Evolutionary conservation across 2,888 invertebrate species (phyloP).

Genomic region (Heliconius charithonia): DNA sequence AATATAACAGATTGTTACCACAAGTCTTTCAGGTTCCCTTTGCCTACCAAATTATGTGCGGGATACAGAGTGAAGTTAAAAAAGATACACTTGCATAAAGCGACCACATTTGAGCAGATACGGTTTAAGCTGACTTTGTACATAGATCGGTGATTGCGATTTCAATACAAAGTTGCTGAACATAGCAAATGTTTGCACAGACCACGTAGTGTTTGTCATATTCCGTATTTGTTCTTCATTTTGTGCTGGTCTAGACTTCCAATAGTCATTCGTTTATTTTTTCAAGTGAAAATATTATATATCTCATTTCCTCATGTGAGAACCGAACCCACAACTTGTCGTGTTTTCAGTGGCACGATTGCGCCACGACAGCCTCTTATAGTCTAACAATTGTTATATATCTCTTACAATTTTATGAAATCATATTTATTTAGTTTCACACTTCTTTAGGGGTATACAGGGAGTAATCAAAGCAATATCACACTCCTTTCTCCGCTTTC

Average conservation of each 20-base stretch:
- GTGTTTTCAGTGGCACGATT: too few relatives aligned
- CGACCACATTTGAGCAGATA: neutral
- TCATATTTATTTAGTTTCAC: neutral
- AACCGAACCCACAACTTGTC: too few relatives aligned
- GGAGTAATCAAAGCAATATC: neutral
- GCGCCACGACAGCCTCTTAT: neutral
- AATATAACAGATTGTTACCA: too few relatives aligned
- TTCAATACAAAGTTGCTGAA: conserved; percentile 9
- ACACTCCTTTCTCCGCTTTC: neutral
- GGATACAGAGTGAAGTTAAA: too few relatives aligned
- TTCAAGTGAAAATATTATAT: too few relatives aligned
- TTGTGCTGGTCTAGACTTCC: neutral
- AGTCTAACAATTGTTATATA: neutral
- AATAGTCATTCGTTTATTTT: too few relatives aligned
- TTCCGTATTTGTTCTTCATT: conserved; percentile 1
- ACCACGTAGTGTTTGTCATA: neutral
- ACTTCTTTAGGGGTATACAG: too few relatives aligned
- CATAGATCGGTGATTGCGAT: conserved; percentile 16
- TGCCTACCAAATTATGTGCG: too few relatives aligned
- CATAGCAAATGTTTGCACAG: conserved; percentile 1
- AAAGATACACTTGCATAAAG: neutral
- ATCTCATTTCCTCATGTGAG: too few relatives aligned
- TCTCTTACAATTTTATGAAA: neutral
- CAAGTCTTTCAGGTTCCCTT: too few relatives aligned
- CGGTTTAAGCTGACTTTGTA: neutral